Conservation (phyloP, 2,797 vertebrate species). For the Limosa lapponica region DNA sequence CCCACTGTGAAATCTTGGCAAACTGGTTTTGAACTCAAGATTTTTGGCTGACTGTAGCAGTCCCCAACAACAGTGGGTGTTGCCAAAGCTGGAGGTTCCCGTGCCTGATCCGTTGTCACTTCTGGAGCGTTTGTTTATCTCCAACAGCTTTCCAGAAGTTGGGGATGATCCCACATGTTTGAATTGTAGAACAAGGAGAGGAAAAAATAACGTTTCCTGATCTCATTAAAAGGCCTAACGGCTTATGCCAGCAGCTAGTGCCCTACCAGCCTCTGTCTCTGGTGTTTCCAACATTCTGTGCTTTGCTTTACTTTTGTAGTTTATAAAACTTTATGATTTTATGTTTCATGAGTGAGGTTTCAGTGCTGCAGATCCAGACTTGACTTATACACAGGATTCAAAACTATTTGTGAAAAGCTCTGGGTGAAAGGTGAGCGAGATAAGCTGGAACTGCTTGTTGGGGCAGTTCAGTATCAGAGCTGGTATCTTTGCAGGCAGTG, state of each 20-base stretch:
- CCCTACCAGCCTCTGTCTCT: neutral
- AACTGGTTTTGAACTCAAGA: slow-evolving; percentile 11
- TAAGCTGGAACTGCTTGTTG: slow-evolving; percentile 19
- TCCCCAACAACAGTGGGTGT: neutral
- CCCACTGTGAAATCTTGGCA: slow-evolving; percentile 36
- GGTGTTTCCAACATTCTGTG: neutral
- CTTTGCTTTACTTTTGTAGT: neutral
- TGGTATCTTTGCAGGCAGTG: neutral
- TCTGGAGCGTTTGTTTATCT: neutral
- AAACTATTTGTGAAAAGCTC: neutral
- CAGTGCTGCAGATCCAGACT: neutral
- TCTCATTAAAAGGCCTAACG: neutral
- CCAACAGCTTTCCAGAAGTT: neutral
- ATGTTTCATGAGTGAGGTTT: neutral
- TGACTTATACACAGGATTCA: neutral
- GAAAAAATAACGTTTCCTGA: neutral
- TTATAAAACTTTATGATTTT: neutral
- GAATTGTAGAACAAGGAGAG: neutral
- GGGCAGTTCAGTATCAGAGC: neutral
- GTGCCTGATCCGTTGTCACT: neutral
- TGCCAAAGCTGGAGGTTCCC: neutral
- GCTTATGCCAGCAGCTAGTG: neutral
- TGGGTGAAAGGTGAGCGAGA: neutral
- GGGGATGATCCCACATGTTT: neutral
- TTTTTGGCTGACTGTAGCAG: neutral